phyloP scores from a whole-genome alignment of 2,113 vertebrate genomes.

The Tetraodon nigroviridis region DNA sequence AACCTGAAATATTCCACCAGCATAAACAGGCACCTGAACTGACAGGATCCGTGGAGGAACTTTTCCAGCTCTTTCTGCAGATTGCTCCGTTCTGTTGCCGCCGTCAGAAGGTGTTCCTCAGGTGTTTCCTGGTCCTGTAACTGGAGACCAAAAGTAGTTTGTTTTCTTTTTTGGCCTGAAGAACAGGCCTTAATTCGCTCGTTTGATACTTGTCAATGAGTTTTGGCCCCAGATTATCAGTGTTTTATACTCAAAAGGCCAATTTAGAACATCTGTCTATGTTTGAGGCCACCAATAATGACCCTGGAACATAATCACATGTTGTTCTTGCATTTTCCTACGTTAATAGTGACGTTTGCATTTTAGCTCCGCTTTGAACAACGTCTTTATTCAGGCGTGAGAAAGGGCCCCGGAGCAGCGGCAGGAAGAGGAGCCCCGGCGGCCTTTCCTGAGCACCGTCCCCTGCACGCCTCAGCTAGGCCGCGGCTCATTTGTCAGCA shows the following conservation, averaged over 20 bases:
- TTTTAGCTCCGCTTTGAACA: conserved; percentile 13
- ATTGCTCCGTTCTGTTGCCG: conserved; percentile 48
- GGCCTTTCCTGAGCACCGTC: conserved; percentile 52
- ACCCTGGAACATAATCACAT: no score
- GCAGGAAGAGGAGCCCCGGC: conserved; percentile 19
- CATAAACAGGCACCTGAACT: conserved; percentile 57
- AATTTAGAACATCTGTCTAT: no score
- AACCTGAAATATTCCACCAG: conserved; percentile 56
- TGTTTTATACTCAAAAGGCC: no score
- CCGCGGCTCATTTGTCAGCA: conserved; percentile 55
- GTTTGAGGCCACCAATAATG: no score
- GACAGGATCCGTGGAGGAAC: conserved; percentile 20
- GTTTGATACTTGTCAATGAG: no score
- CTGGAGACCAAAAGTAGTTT: conserved; percentile 61
- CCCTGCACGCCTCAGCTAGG: conserved; percentile 50
- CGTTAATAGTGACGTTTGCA: conserved; percentile 4
- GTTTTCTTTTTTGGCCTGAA: conserved; percentile 49
- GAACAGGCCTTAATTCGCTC: conserved; percentile 54
- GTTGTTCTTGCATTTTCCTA: no score
- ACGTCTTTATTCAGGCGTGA: conserved; percentile 57
- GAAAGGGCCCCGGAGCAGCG: conserved; percentile 7
- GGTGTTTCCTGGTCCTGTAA: conserved; percentile 69
- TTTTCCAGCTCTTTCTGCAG: conserved; percentile 55
- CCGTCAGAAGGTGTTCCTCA: conserved; percentile 48
- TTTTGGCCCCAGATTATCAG: no score